These are phyloP conservation scores for Eira barbara DNA, from an alignment of 2,113 vertebrate species.

Conservation along the genomic window DNA sequence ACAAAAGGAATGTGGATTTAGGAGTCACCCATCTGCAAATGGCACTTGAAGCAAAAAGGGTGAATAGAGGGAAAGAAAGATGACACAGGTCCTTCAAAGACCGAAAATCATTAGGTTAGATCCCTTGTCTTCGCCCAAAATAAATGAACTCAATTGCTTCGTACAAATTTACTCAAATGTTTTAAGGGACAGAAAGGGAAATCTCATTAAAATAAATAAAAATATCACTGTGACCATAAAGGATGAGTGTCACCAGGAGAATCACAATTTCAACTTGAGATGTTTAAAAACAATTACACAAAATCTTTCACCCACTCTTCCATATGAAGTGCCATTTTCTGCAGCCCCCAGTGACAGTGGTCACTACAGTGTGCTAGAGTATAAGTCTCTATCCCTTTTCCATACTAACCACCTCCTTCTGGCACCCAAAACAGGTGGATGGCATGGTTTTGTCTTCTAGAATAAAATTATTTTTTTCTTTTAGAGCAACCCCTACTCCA, in stretches of 20 bases:
- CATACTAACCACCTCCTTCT: background rate
- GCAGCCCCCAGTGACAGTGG: background rate
- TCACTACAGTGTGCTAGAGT: background rate
- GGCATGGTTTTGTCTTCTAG: background rate
- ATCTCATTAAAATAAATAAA: constrained; percentile 18
- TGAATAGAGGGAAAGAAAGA: background rate
- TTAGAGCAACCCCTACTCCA: background rate
- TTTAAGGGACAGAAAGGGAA: background rate
- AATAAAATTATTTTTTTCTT: background rate
- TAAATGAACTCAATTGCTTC: background rate
- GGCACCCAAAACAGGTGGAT: background rate
- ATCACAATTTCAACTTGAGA: background rate
- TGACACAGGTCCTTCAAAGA: background rate
- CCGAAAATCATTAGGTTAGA: background rate
- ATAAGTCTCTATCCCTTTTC: background rate
- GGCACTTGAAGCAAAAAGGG: background rate
- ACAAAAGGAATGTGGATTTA: background rate
- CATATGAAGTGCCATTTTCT: background rate
- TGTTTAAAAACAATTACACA: background rate
- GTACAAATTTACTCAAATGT: background rate
- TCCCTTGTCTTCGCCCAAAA: background rate
- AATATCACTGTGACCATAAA: background rate
- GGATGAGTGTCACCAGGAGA: background rate
- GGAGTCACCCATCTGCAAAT: background rate
- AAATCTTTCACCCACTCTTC: background rate